Base-by-base conservation (phyloP, 2,888 invertebrate species). In the Cremastinae sp. region DNA sequence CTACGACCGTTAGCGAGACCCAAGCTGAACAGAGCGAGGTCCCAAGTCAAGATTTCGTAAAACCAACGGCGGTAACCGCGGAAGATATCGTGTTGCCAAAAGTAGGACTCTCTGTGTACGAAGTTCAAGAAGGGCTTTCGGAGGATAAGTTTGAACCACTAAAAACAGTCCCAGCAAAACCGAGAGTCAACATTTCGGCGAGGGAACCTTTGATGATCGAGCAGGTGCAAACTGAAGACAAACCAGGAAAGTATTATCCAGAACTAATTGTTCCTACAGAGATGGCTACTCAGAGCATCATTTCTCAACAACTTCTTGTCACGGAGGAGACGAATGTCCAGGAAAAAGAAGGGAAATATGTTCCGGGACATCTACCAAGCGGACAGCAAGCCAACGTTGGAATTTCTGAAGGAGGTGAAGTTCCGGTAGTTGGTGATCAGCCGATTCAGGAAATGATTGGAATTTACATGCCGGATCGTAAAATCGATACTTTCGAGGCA, bases 201-300 rank as follows among this genome's bases (percentile, higher is more conserved):
- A 90, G 91, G 39, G 94, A 95, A 88, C 91, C 94, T 9, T 61
- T 95, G 69, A 90, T 93, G 82, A 90, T 95, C 3, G 93, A 93
- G 68, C 94, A 95, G 91, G 92, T 94, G 22, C 91, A 93, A 81
- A 90, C 94, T 1, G 94, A 94, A 90, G 93, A 93, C 73, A 94
- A 94, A 86, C 94, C 95, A 7, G 94, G 94, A 10, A 95, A 95
- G 90, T 95, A 95, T 85, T 93, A 95, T 85, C 95, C 95, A 1
- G 95, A 95, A 89, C 89, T 94, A 59, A 94, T 95, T 84, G 95
- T 95, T 1, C 94, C 95, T 0, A 95, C 95, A 1, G 95, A 96
- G 92, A 91, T 93, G 8, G 96, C 95, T 2, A 92, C 92, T 20
- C 91, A 93, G 87, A 91, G 92, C 71, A 89, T 95, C 0, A 90